phyloP scores from a whole-genome alignment of 2,113 vertebrate species.

The Callionymus lyra region DNA sequence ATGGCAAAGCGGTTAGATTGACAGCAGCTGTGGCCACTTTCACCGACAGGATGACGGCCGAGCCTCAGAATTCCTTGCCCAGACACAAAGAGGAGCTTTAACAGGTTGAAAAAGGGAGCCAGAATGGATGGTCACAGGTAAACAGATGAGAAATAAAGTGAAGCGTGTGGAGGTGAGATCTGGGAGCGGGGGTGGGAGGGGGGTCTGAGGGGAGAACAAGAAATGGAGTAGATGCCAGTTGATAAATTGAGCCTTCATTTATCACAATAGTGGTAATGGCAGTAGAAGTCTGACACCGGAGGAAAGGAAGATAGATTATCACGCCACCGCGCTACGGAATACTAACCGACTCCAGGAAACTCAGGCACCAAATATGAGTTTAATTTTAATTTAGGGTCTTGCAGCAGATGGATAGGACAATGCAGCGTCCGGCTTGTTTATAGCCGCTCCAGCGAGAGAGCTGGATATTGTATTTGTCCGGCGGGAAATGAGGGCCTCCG shows the following conservation, averaged over 20 bases:
- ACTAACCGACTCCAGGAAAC: constrained; percentile 15
- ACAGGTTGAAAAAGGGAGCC: constrained; percentile 18
- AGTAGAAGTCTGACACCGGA: constrained; percentile 41
- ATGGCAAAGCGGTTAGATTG: constrained; percentile 30
- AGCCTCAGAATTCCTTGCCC: constrained; percentile 27
- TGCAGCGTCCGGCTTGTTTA: not conserved
- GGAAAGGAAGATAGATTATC: constrained; percentile 50
- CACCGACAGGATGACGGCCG: constrained; percentile 37
- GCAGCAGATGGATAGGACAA: constrained; percentile 14
- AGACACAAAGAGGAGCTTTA: constrained; percentile 36
- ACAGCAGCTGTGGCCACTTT: constrained; percentile 36
- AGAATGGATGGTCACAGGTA: constrained; percentile 8
- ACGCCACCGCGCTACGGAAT: constrained; percentile 23
- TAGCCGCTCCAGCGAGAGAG: constrained; percentile 18
- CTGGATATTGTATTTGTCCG: constrained; percentile 29
- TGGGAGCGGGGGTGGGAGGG: constrained; percentile 14
- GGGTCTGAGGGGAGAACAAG: constrained; percentile 12
- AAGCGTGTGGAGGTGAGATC: constrained; percentile 20
- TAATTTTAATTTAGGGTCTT: constrained; percentile 15
- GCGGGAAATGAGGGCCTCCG: constrained; percentile 39
- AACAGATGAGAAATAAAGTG: constrained; percentile 40
- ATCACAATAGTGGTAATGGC: constrained; percentile 52
- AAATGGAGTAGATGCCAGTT: constrained; percentile 31
- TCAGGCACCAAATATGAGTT: not conserved
- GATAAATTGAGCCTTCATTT: constrained; percentile 60